These are phyloP conservation scores for Bilobella aurantiaca DNA, from an alignment of 1,140 invertebrate genomes.

Conservation along the genomic window DNA sequence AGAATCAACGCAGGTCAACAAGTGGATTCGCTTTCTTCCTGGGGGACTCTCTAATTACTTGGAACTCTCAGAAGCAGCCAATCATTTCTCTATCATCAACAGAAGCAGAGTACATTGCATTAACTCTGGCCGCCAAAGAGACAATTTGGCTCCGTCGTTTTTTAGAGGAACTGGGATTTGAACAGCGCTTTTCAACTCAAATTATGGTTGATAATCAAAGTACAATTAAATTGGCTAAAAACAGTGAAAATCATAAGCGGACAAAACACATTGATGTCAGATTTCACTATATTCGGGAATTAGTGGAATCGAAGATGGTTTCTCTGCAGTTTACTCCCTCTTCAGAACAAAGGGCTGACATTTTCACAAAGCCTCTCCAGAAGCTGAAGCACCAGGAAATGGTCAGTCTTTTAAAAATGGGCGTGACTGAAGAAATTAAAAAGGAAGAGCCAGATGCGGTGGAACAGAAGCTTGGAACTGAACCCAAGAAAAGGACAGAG, in stretches of 20 bases:
- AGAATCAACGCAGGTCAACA: constrained; percentile 19
- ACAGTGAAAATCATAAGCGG: constrained; percentile 39
- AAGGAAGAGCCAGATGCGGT: constrained; percentile 4
- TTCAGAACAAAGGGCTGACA: constrained; percentile 37
- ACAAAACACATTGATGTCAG: constrained; percentile 39
- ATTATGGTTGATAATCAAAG: constrained; percentile 37
- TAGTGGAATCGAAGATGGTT: constrained; percentile 30
- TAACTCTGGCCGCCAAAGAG: constrained; percentile 29
- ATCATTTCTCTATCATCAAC: constrained; percentile 38
- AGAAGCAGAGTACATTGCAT: constrained; percentile 39
- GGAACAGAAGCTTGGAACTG: constrained; percentile 1
- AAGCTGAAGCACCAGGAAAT: constrained; percentile 7
- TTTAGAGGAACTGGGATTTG: constrained; percentile 30
- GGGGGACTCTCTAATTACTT: constrained; percentile 34
- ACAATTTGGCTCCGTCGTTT: constrained; percentile 36
- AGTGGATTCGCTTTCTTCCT: constrained; percentile 30
- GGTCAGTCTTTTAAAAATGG: not conserved
- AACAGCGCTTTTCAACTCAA: constrained; percentile 19
- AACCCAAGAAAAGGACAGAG: not conserved
- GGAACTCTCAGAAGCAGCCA: constrained; percentile 37
- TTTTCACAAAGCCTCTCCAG: constrained; percentile 38
- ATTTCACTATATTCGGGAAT: constrained; percentile 32
- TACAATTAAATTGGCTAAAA: constrained; percentile 37
- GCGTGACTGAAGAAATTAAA: not conserved
- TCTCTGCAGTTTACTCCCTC: constrained; percentile 33